Percentiles rank a stretch among this genome's conserved stretches.
Evolutionary conservation across 2,113 vertebrate species (phyloP).

Genomic region (Nothocercus nigrocapillus): DNA sequence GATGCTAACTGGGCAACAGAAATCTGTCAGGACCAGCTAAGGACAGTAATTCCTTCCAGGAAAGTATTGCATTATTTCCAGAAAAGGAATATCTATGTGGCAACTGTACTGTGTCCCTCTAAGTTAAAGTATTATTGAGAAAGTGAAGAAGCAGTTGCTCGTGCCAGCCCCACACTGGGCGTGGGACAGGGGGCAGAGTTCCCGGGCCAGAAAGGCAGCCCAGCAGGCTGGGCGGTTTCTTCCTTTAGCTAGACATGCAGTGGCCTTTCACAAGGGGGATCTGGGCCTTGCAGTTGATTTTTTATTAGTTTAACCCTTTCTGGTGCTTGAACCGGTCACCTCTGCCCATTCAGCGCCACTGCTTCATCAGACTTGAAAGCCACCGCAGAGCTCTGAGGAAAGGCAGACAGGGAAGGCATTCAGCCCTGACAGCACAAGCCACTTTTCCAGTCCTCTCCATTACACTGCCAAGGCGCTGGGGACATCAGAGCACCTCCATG

Average conservation of each 20-base stretch:
- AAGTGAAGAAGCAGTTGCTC: background rate
- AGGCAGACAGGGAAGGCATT: background rate
- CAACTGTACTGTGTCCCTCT: background rate
- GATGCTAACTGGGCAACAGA: background rate
- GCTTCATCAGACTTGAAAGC: background rate
- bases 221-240: background rate
- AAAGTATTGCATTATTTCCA: background rate
- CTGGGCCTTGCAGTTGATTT: background rate
- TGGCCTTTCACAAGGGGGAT: background rate
- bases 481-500: background rate
- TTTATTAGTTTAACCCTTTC: background rate
- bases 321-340: background rate
- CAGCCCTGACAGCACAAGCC: background rate
- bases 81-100: background rate
- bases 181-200: background rate
- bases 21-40: background rate
- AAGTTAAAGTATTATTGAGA: background rate
- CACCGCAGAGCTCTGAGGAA: background rate
- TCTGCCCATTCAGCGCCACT: background rate
- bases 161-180: background rate
- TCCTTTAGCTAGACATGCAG: background rate
- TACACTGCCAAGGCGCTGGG: background rate
- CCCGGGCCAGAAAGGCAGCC: background rate
- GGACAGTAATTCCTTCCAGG: fast-evolving
- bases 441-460: background rate